Evolutionary conservation across 2,888 invertebrate species (phyloP).

Genomic region (Torymus tubicola): DNA sequence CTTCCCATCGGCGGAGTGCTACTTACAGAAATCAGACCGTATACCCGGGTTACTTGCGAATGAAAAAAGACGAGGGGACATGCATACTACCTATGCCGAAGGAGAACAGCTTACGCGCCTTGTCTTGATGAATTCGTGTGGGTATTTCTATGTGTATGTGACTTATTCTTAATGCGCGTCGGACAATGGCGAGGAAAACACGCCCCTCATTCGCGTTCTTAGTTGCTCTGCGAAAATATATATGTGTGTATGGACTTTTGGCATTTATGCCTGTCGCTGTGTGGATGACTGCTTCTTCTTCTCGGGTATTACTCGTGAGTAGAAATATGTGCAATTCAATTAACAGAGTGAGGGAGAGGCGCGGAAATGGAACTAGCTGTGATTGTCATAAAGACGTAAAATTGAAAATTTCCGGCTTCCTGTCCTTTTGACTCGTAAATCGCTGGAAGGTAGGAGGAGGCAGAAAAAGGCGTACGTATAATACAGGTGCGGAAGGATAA

Average conservation of each 20-base stretch:
- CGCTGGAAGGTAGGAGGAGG: neutral
- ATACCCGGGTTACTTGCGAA: conserved; percentile 58
- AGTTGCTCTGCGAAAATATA: conserved; percentile 47
- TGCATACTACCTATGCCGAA: conserved; percentile 8
- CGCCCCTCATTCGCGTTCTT: conserved; percentile 60
- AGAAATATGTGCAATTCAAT: conserved; percentile 14
- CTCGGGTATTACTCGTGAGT: neutral
- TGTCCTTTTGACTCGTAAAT: conserved; percentile 25
- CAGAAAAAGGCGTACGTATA: neutral
- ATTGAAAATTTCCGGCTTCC: conserved; percentile 48
- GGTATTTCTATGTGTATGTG: neutral
- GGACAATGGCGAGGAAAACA: conserved; percentile 72
- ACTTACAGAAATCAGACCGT: conserved; percentile 74
- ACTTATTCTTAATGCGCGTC: conserved; percentile 71
- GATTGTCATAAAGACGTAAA: conserved; percentile 10
- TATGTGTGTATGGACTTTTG: conserved; percentile 57
- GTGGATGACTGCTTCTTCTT: conserved; percentile 16
- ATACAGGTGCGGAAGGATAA: no score
- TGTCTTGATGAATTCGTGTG: neutral
- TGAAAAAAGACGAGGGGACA: conserved; percentile 62
- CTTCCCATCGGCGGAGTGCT: conserved; percentile 72
- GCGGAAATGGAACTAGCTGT: conserved; percentile 17
- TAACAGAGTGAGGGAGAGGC: neutral
- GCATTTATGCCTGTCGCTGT: conserved; percentile 1
- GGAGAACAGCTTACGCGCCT: conserved; percentile 26